These are phyloP conservation scores for Sparus aurata DNA, from an alignment of 2,797 vertebrate genomes.

Conservation along the genomic window DNA sequence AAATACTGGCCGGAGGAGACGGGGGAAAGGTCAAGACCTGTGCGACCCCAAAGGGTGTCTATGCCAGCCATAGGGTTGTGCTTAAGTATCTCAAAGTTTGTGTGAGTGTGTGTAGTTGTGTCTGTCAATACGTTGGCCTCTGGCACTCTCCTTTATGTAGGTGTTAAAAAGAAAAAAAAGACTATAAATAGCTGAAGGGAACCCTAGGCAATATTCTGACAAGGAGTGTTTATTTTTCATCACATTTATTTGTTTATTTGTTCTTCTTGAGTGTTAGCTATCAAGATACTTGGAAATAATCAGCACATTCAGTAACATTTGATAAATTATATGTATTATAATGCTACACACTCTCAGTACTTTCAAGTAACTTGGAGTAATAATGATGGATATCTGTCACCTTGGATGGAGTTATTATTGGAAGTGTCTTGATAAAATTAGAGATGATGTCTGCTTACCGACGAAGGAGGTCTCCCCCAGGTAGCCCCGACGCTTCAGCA, in stretches of 20 bases:
- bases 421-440: not conserved
- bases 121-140: not conserved
- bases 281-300: not conserved
- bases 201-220: not conserved
- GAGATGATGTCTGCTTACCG: conserved; percentile 85
- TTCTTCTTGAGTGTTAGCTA: conserved; percentile 1
- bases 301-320: no score
- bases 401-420: not conserved
- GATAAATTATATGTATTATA: no score
- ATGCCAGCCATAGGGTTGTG: conserved; percentile 18
- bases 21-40: conserved; percentile 60
- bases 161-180: conserved; percentile 1
- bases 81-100: conserved; percentile 22
- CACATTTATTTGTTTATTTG: not conserved
- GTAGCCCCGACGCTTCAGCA: conserved; percentile 93
- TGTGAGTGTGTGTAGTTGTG: not conserved
- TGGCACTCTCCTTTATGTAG: not conserved
- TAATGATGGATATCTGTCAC: not conserved
- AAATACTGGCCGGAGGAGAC: conserved; percentile 53
- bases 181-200: not conserved
- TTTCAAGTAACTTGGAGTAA: no score
- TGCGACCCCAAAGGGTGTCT: conserved; percentile 46
- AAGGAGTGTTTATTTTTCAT: not conserved
- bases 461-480: conserved; percentile 97
- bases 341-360: no score